These are phyloP conservation scores for Xestoiulus laeticollis DNA, from an alignment of 2,888 invertebrate species.

Conservation along the genomic window DNA sequence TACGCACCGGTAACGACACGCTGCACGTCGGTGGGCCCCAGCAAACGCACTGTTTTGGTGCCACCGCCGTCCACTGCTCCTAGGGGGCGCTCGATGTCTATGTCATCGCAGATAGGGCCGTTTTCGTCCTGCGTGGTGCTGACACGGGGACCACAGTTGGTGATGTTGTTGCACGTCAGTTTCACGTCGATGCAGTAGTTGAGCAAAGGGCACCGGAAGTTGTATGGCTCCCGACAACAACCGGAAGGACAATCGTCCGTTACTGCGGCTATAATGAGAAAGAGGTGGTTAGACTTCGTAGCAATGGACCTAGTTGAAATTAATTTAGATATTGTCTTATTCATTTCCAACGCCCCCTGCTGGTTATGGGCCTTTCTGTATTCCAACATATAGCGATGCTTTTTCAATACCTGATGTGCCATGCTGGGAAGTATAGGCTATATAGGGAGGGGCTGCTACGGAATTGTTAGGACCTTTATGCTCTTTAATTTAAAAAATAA, in stretches of 20 bases:
- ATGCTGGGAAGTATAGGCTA: too few relatives aligned
- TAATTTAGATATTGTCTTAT: too few relatives aligned
- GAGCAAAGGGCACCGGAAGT: conserved; percentile 48
- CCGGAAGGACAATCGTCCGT: conserved; percentile 44
- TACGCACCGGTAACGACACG: conserved; percentile 35
- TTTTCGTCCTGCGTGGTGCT: conserved; percentile 45
- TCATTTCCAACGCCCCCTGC: too few relatives aligned
- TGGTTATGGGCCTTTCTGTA: too few relatives aligned
- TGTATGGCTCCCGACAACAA: conserved; percentile 51
- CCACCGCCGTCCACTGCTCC: background rate
- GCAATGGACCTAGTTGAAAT: too few relatives aligned
- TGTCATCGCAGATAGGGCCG: conserved; percentile 41
- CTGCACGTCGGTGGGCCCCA: conserved; percentile 36
- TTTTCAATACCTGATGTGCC: too few relatives aligned
- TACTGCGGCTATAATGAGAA: conserved; percentile 8
- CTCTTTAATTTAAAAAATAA: too few relatives aligned
- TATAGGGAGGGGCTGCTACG: too few relatives aligned
- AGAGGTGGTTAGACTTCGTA: too few relatives aligned
- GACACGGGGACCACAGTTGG: conserved; percentile 48
- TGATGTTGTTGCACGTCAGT: conserved; percentile 51
- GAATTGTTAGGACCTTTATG: too few relatives aligned
- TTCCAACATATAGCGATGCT: too few relatives aligned
- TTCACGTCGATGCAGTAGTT: conserved; percentile 50
- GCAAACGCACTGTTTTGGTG: background rate
- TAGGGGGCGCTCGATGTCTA: background rate